phyloP scores from a whole-genome alignment of 2,797 vertebrate species.

The Tamandua tetradactyla region DNA sequence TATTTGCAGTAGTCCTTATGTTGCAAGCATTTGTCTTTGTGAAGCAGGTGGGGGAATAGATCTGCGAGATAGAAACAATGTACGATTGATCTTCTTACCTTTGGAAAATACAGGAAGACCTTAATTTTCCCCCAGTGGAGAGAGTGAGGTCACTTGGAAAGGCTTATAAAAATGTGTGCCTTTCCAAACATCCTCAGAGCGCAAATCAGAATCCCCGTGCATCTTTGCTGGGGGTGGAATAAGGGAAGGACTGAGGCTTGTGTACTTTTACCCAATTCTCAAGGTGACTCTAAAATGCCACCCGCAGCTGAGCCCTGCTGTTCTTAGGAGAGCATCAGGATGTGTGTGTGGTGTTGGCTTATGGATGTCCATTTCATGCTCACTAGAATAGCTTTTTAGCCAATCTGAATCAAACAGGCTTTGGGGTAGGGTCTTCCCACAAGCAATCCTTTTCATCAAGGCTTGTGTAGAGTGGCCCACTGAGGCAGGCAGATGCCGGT shows the following conservation, averaged over 20 bases:
- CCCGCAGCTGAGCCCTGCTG: not conserved
- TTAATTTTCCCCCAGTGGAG: not conserved
- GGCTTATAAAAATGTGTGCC: not conserved
- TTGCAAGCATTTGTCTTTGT: not conserved
- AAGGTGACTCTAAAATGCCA: not conserved
- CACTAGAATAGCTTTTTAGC: not conserved
- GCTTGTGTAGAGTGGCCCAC: not conserved
- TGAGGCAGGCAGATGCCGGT: not conserved
- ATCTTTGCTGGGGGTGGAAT: not conserved
- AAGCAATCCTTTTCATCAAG: not conserved
- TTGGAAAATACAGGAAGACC: slow-evolving; percentile 12
- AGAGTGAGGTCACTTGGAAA: not conserved
- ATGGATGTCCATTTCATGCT: not conserved
- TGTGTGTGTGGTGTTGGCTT: not conserved
- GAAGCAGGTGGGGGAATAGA: not conserved
- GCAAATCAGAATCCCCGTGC: not conserved
- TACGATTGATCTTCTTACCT: not conserved
- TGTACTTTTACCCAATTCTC: not conserved
- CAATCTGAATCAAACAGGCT: not conserved
- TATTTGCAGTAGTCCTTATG: not conserved
- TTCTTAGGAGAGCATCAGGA: not conserved
- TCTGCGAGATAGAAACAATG: not conserved
- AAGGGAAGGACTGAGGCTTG: not conserved
- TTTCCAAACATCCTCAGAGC: not conserved
- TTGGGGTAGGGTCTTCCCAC: not conserved